These are phyloP conservation scores for Deroplatys truncata DNA, from an alignment of 2,888 invertebrate species.

Conservation along the genomic window DNA sequence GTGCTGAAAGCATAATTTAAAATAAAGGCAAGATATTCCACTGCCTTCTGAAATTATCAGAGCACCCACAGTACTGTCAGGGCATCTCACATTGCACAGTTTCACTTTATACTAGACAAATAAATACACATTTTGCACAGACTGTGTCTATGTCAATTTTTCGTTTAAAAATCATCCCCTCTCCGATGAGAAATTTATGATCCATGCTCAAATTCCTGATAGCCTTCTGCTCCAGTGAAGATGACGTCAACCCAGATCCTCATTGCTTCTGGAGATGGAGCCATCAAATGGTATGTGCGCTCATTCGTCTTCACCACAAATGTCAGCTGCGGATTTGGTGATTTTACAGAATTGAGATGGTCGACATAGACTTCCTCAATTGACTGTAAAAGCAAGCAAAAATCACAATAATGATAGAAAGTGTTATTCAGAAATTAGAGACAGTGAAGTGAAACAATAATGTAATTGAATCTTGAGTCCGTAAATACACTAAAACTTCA, in stretches of 20 bases:
- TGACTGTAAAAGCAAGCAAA: constrained; percentile 55
- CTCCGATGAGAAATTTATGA: constrained; percentile 27
- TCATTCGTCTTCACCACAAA: constrained; percentile 93
- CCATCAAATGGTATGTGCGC: constrained; percentile 85
- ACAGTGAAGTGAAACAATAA: too few species aligned
- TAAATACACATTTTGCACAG: neutral
- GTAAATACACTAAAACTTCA: too few species aligned
- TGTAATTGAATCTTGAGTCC: too few species aligned
- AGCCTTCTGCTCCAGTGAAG: constrained; percentile 89
- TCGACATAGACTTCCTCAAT: constrained; percentile 97
- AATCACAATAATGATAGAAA: constrained; percentile 23
- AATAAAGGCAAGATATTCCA: too few species aligned
- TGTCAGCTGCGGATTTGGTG: constrained; percentile 85
- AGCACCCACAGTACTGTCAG: neutral
- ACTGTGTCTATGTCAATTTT: too few species aligned
- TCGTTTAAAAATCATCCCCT: too few species aligned
- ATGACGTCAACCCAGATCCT: constrained; percentile 96
- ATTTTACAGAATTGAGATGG: constrained; percentile 87
- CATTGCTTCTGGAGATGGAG: constrained; percentile 90
- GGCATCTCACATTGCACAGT: neutral
- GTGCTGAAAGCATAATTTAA: neutral
- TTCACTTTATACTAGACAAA: neutral
- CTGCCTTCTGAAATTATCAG: neutral
- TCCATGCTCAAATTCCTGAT: constrained; percentile 60
- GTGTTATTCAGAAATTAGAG: too few species aligned